A percentile compares a stretch with the other conserved stretches of the same genome.
Conservation (phyloP, 2,888 invertebrate genomes). For the Melieria crassipennis region DNA sequence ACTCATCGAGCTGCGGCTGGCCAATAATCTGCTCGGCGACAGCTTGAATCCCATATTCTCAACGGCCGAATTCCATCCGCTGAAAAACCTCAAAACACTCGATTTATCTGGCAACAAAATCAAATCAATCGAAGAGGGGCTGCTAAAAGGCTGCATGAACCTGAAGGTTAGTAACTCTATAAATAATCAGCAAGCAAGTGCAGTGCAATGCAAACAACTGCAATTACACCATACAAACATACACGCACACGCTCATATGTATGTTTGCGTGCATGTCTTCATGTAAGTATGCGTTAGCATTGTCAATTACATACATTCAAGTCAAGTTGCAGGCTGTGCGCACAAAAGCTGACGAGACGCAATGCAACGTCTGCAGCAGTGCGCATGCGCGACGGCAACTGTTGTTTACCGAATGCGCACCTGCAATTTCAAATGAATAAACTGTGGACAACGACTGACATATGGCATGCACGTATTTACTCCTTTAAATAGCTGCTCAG, state of each 20-base stretch:
- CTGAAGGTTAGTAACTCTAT: conserved; percentile 70
- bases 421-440: background rate
- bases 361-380: background rate
- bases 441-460: background rate
- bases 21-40: conserved; percentile 88
- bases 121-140: conserved; percentile 84
- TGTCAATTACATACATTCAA: conserved; percentile 5
- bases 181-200: too few species aligned
- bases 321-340: background rate
- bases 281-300: background rate
- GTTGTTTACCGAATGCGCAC: background rate
- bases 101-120: conserved; percentile 85
- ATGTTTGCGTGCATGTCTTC: background rate
- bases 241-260: background rate
- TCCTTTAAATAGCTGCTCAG: conserved; percentile 4
- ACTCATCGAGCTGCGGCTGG: conserved; percentile 76
- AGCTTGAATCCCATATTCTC: conserved; percentile 91
- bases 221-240: background rate
- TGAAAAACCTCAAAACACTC: conserved; percentile 76
- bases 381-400: background rate
- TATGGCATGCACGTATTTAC: conserved; percentile 7
- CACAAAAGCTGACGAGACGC: conserved; percentile 22
- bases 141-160: conserved; percentile 83
- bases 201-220: too few species aligned
- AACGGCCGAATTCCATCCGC: conserved; percentile 82